phyloP scores from a whole-genome alignment of 2,113 vertebrate species.

The Pomatorhinus ruficollis region DNA sequence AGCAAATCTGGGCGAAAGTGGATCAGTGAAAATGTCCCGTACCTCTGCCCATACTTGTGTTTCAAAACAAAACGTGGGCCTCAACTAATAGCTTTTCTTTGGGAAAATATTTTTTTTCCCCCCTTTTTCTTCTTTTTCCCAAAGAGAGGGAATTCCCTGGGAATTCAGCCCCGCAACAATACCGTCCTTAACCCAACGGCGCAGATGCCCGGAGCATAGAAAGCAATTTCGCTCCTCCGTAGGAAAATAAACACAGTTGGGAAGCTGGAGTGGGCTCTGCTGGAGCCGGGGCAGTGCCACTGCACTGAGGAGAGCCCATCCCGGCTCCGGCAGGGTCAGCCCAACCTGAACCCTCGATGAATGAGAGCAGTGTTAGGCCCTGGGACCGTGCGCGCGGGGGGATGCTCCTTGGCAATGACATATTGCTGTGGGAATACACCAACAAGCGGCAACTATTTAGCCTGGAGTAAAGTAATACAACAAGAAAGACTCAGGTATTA shows the following conservation, averaged over 20 bases:
- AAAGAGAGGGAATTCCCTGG: slow-evolving; percentile 43
- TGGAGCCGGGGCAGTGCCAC: slow-evolving; percentile 9
- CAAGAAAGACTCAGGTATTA: slow-evolving; percentile 37
- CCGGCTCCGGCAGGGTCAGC: not conserved
- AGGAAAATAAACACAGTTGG: not conserved
- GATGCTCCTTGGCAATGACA: slow-evolving; percentile 51
- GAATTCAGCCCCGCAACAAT: not conserved
- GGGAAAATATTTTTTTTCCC: not conserved
- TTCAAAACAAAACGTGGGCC: not conserved
- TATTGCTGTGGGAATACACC: slow-evolving; percentile 48
- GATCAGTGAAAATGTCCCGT: not conserved
- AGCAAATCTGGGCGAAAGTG: slow-evolving; percentile 30
- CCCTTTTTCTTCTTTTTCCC: not conserved
- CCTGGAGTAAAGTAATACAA: slow-evolving; percentile 1
- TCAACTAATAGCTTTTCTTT: not conserved
- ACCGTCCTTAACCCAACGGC: not conserved
- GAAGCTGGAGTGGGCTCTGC: not conserved
- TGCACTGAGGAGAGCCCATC: not conserved
- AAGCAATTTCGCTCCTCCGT: not conserved
- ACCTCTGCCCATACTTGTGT: slow-evolving; percentile 16
- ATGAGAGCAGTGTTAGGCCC: slow-evolving; percentile 43
- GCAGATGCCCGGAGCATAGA: not conserved
- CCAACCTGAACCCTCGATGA: not conserved
- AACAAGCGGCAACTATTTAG: slow-evolving; percentile 37
- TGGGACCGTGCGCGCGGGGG: not conserved